phyloP scores from a whole-genome alignment of 2,113 vertebrate species.

The Bothrops jararaca region DNA sequence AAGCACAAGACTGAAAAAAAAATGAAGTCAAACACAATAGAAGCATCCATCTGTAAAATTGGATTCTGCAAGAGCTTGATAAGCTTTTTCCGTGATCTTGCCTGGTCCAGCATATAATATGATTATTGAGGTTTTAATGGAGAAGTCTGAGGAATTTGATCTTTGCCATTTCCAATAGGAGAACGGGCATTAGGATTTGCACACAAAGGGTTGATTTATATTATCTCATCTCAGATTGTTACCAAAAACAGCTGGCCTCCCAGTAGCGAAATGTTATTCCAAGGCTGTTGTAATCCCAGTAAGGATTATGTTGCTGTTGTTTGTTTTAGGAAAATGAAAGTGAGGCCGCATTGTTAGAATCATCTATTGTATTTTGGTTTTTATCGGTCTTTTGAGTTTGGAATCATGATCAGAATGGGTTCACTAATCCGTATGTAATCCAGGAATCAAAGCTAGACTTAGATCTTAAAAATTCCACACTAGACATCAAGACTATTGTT shows the following conservation, averaged over 20 bases:
- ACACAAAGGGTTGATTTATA: background rate
- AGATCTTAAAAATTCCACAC: background rate
- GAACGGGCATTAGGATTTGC: background rate
- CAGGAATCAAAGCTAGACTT: background rate
- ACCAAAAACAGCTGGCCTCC: background rate
- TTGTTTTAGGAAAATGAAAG: background rate
- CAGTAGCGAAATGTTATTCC: background rate
- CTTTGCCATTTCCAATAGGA: background rate
- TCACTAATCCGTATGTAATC: background rate
- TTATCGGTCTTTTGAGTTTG: background rate
- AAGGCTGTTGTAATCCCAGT: background rate
- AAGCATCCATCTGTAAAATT: background rate
- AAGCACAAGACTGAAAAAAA: background rate
- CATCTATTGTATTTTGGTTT: background rate
- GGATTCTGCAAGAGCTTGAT: background rate
- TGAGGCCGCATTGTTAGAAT: background rate
- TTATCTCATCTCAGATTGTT: background rate
- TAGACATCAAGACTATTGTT: background rate
- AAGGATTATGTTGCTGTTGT: background rate
- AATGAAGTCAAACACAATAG: background rate
- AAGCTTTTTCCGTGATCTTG: background rate
- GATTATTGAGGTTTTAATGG: background rate
- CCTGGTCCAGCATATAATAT: background rate
- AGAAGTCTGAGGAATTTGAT: background rate
- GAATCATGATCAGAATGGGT: background rate